A percentile compares a stretch with the other conserved stretches of the same genome.
phyloP scores from a whole-genome alignment of 2,888 invertebrate genomes.

The Drosophila neonasuta region DNA sequence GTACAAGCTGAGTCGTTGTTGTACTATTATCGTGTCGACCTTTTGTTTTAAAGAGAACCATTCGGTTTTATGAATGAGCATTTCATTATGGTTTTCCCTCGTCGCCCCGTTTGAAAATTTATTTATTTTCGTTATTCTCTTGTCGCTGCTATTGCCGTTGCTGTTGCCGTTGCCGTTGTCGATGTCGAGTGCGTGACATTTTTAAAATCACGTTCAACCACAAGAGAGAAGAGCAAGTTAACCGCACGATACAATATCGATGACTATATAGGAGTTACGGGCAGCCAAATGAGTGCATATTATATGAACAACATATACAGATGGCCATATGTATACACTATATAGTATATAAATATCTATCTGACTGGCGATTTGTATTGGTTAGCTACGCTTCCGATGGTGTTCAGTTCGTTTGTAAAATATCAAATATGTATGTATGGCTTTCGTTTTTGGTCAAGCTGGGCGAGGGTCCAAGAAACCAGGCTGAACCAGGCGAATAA shows the following conservation, averaged over 20 bases:
- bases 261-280: slow-evolving; percentile 42
- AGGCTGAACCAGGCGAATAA: slow-evolving; percentile 20
- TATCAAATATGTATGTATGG: slow-evolving; percentile 13
- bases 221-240: slow-evolving; percentile 51
- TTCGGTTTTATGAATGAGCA: slow-evolving; percentile 62
- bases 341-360: slow-evolving; percentile 50
- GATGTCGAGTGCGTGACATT: slow-evolving; percentile 74
- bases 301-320: slow-evolving; percentile 7
- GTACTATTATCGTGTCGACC: not conserved
- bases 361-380: slow-evolving; percentile 40
- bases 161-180: slow-evolving; percentile 8
- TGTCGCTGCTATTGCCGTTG: not conserved
- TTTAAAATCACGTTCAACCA: slow-evolving; percentile 77
- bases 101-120: slow-evolving; percentile 17
- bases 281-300: slow-evolving; percentile 19
- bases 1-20: not conserved
- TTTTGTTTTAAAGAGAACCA: slow-evolving; percentile 8
- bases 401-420: slow-evolving; percentile 21
- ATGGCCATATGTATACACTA: slow-evolving; percentile 16
- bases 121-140: slow-evolving; percentile 29
- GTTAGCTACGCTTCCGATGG: slow-evolving; percentile 25
- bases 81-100: slow-evolving; percentile 40
- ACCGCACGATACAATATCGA: slow-evolving; percentile 45
- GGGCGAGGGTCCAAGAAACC: slow-evolving; percentile 22
- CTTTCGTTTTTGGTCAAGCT: slow-evolving; percentile 43